Conservation (phyloP, 2,888 invertebrate genomes). For the Clitarchus hookeri region DNA sequence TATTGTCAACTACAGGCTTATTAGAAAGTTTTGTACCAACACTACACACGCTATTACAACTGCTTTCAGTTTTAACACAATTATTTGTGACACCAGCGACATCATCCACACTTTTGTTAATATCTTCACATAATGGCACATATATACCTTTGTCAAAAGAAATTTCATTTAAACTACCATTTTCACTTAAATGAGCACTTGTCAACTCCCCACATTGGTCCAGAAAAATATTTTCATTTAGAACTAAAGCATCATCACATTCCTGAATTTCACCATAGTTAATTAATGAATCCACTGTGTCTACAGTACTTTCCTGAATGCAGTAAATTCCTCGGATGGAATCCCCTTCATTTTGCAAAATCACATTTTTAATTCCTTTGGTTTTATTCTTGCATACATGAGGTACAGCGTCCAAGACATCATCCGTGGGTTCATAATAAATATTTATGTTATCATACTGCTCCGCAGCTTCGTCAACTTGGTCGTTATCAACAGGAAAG, state of each 20-base stretch:
- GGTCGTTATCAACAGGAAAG: slow-evolving; percentile 7
- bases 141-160: neutral
- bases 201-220: neutral
- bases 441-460: neutral
- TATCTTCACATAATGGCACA: neutral
- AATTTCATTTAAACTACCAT: neutral
- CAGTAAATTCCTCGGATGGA: neutral
- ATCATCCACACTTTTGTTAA: neutral
- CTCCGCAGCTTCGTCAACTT: neutral
- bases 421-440: neutral
- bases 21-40: neutral
- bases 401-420: neutral
- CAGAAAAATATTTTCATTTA: neutral
- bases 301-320: neutral
- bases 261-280: neutral
- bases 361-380: neutral
- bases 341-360: neutral
- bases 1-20: neutral
- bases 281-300: neutral
- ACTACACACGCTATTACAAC: neutral
- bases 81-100: neutral
- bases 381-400: neutral
- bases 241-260: neutral
- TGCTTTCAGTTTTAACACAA: neutral
- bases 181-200: neutral